These are phyloP conservation scores for Propithecus deckenii DNA, from an alignment of 2,797 vertebrate genomes.

Conservation along the genomic window DNA sequence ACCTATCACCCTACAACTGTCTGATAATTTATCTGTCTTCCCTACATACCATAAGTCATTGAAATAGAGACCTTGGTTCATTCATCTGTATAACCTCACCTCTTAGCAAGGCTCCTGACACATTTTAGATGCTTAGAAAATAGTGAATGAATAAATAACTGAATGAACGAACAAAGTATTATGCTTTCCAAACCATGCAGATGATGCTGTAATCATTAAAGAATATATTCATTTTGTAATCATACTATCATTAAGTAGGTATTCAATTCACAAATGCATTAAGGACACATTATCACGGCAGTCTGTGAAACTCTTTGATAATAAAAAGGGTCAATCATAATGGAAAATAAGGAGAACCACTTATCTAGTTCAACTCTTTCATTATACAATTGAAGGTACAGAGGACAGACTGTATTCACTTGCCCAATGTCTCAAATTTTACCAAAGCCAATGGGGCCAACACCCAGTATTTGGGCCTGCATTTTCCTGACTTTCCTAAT, in stretches of 20 bases:
- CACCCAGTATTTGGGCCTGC: background rate
- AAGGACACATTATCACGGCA: background rate
- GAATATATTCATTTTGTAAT: background rate
- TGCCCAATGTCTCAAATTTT: background rate
- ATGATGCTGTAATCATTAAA: background rate
- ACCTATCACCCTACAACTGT: background rate
- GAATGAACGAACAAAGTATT: background rate
- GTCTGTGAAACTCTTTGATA: background rate
- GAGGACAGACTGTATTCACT: background rate
- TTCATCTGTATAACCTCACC: background rate
- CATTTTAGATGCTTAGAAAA: background rate
- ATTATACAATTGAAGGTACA: background rate
- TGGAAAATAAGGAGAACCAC: background rate
- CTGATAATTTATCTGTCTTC: background rate
- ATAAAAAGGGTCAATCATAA: background rate
- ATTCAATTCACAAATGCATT: background rate
- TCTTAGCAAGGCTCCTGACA: background rate
- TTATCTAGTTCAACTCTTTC: background rate
- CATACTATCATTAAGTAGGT: background rate
- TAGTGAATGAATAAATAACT: background rate
- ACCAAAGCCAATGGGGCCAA: background rate
- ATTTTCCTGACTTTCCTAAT: background rate
- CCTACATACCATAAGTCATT: background rate
- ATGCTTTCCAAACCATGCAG: background rate
- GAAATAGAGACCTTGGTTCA: background rate